phyloP scores from a whole-genome alignment of 64 coral and sea anemone species.

The Pachyseris speciosa region DNA sequence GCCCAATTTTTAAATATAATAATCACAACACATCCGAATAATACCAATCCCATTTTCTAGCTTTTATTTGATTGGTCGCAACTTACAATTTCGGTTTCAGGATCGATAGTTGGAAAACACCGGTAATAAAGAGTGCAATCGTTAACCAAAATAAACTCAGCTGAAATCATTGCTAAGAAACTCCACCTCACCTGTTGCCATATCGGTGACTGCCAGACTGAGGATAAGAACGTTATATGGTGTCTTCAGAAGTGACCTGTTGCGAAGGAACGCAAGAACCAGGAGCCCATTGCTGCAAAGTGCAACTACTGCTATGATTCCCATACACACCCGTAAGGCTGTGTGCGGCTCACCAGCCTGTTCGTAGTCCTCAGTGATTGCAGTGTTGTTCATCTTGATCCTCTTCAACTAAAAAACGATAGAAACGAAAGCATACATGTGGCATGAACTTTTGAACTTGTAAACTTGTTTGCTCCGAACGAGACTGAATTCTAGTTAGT shows the following conservation, averaged over 20 bases:
- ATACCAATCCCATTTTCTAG: too few relatives aligned
- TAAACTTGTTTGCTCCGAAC: too few relatives aligned
- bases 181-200: constrained; percentile 38
- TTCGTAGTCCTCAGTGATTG: background rate
- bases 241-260: constrained; percentile 41
- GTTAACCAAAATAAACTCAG: too few relatives aligned
- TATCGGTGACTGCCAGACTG: constrained; percentile 59
- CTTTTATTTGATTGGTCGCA: too few relatives aligned
- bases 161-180: background rate
- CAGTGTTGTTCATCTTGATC: constrained; percentile 13
- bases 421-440: background rate
- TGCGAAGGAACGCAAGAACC: constrained; percentile 10
- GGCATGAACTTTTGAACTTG: too few relatives aligned
- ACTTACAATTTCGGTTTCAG: too few relatives aligned
- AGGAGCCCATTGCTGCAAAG: constrained; percentile 52
- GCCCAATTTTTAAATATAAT: too few relatives aligned
- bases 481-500: too few relatives aligned
- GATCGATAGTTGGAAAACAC: too few relatives aligned
- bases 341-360: constrained; percentile 43
- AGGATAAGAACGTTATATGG: constrained; percentile 66
- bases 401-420: background rate
- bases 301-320: constrained; percentile 50
- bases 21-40: too few relatives aligned
- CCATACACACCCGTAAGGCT: constrained; percentile 49
- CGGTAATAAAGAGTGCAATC: too few relatives aligned